These are phyloP conservation scores for Nematopogon swammerdamellus DNA, from an alignment of 2,888 invertebrate genomes.

Conservation along the genomic window DNA sequence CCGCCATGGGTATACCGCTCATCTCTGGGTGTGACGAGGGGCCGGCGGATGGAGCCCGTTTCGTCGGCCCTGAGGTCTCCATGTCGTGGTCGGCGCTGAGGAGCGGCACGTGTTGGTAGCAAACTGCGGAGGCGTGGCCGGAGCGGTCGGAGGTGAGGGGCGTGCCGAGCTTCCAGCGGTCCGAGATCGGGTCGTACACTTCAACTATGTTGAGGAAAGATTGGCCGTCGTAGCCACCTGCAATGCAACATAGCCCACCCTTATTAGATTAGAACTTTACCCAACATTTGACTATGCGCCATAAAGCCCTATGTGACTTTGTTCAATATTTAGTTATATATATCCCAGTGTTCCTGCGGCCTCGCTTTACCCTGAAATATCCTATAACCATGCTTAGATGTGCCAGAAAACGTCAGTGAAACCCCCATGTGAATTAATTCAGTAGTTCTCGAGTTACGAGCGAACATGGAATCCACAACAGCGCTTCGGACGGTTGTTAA, in stretches of 20 bases:
- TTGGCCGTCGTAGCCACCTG: constrained; percentile 88
- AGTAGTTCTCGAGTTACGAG: too few relatives aligned
- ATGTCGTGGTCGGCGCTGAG: constrained; percentile 17
- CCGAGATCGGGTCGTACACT: constrained; percentile 76
- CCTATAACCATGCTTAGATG: too few relatives aligned
- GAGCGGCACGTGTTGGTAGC: constrained; percentile 69
- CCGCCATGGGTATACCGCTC: constrained; percentile 34
- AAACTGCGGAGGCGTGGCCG: constrained; percentile 89
- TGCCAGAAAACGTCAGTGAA: not conserved
- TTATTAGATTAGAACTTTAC: not conserved
- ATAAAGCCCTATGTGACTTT: too few relatives aligned
- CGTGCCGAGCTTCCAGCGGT: constrained; percentile 75
- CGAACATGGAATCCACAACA: too few relatives aligned
- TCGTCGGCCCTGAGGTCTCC: constrained; percentile 14
- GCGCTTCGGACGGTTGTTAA: too few relatives aligned
- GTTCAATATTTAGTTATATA: too few relatives aligned
- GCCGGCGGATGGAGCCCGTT: constrained; percentile 15
- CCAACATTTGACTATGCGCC: not conserved
- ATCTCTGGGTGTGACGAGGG: constrained; percentile 12
- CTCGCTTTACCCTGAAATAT: too few relatives aligned
- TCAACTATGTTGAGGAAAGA: constrained; percentile 84
- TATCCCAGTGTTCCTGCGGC: too few relatives aligned
- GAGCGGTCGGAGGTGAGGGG: constrained; percentile 82
- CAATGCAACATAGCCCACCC: too few relatives aligned
- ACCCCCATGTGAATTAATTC: too few relatives aligned